Percentiles rank a stretch among this genome's conserved stretches.
These are phyloP conservation scores for Zaprionus capensis DNA, from an alignment of 1,140 invertebrate genomes.

Conservation along the genomic window DNA sequence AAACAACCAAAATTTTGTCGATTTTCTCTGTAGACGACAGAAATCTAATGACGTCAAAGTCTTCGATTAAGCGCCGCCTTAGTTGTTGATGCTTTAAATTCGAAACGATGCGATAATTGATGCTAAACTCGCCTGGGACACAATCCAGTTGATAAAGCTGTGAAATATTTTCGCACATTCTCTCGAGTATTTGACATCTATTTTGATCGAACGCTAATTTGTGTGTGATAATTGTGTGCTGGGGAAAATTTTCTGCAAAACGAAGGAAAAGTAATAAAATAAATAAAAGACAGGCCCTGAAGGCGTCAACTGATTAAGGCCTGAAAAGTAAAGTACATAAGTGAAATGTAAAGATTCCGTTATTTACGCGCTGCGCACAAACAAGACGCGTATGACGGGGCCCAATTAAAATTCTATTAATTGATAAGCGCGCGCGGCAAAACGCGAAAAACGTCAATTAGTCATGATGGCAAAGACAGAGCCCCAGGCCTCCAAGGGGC, in stretches of 20 bases:
- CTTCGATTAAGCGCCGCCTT: slow-evolving; percentile 2
- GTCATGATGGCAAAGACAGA: slow-evolving; percentile 24
- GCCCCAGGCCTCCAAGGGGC: background rate
- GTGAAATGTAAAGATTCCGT: slow-evolving; percentile 1
- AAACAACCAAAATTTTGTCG: background rate
- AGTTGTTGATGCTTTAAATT: slow-evolving; percentile 6
- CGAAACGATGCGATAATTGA: slow-evolving; percentile 39
- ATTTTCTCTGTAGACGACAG: background rate
- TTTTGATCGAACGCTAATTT: slow-evolving; percentile 69
- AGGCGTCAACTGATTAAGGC: slow-evolving; percentile 10
- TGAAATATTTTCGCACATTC: slow-evolving; percentile 59
- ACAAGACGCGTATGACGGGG: slow-evolving; percentile 24
- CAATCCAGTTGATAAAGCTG: slow-evolving; percentile 54
- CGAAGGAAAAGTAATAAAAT: slow-evolving; percentile 9
- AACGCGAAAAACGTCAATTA: slow-evolving; percentile 33
- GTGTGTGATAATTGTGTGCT: slow-evolving; percentile 41
- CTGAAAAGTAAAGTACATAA: background rate
- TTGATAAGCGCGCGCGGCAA: slow-evolving; percentile 51
- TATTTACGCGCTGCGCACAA: slow-evolving; percentile 11
- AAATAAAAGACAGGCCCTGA: slow-evolving; percentile 8
- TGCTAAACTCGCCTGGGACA: slow-evolving; percentile 50
- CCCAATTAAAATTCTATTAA: slow-evolving; percentile 68
- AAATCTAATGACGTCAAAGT: slow-evolving; percentile 42
- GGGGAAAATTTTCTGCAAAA: slow-evolving; percentile 57
- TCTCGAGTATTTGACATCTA: slow-evolving; percentile 59